Evolutionary conservation across 2,888 invertebrate genomes (phyloP), one percentile per base, ranked within the genome.

Genomic region (Julus scandinavius): DNA sequence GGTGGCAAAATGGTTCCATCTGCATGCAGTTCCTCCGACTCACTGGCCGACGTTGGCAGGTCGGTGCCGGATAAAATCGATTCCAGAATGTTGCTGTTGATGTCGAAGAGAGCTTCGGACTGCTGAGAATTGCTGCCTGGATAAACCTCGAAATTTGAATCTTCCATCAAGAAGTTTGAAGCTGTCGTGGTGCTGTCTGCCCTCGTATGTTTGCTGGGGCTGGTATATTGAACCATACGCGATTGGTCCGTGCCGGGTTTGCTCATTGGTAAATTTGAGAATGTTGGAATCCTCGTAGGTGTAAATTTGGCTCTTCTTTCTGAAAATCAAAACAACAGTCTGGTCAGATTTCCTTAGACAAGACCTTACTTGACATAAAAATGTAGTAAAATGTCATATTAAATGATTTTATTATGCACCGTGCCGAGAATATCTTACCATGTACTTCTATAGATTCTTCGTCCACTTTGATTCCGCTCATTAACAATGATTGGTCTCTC

Each of bases 371-470:
- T n/a, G n/a, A n/a, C n/a, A n/a, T n/a, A n/a, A n/a, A n/a, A n/a
- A n/a, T n/a, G n/a, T n/a, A n/a, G n/a, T n/a, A n/a, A n/a, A n/a
- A n/a, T n/a, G n/a, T n/a, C n/a, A n/a, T n/a, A n/a, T n/a, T n/a
- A n/a, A n/a, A n/a, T n/a, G n/a, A n/a, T n/a, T n/a, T n/a, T n/a
- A n/a, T n/a, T n/a, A n/a, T n/a, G n/a, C n/a, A n/a, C n/a, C n/a
- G n/a, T n/a, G n/a, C n/a, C n/a, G n/a, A n/a, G n/a, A n/a, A n/a
- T n/a, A n/a, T n/a, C 80, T 84, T 88, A 92, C 92, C 92, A 90
- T 94, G 94, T n/a, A 96, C 94, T 89, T 94, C 94, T 80, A 96
- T 92, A 90, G 95, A 95, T 49, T 93, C 92, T 0, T 94, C 86
- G 84, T 88, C 89, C 29, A 89, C 87, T 29, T 72, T 50, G 17